These are phyloP conservation scores for Oreocharis arfaki DNA, from an alignment of 2,113 vertebrate species.

Conservation along the genomic window DNA sequence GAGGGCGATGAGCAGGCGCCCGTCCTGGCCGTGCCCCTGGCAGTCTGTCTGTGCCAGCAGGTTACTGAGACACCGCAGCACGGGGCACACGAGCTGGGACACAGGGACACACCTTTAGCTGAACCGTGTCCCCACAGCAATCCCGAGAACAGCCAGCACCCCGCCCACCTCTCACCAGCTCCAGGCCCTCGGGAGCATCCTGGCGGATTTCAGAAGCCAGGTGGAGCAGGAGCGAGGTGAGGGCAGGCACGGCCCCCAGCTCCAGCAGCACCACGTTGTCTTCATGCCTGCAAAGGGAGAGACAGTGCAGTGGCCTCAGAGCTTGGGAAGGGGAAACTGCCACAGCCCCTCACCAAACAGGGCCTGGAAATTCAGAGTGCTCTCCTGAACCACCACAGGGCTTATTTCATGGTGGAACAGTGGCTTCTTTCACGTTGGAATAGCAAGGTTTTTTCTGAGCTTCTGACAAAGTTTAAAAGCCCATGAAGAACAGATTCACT, in stretches of 20 bases:
- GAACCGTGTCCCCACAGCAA: accelerated
- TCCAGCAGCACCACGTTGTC: slow-evolving; percentile 68
- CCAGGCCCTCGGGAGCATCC: slow-evolving; percentile 70
- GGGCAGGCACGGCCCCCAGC: slow-evolving; percentile 70
- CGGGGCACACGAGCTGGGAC: slow-evolving; percentile 83
- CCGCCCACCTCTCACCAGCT: slow-evolving; percentile 76
- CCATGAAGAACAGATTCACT: not conserved
- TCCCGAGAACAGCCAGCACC: not conserved
- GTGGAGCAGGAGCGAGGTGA: slow-evolving; percentile 76
- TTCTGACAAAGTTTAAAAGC: not conserved
- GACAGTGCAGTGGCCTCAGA: accelerated
- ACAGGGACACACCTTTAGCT: not conserved
- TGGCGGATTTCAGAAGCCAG: slow-evolving; percentile 74
- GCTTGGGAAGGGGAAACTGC: not conserved
- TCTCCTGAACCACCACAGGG: not conserved
- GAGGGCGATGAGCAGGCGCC: slow-evolving; percentile 75
- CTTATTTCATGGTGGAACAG: not conserved
- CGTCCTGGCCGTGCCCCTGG: slow-evolving; percentile 54
- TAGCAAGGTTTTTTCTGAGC: not conserved
- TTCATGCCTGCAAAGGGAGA: slow-evolving; percentile 61
- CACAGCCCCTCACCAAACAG: not conserved
- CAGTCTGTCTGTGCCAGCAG: slow-evolving; percentile 67
- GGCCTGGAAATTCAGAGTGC: not conserved
- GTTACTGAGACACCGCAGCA: slow-evolving; percentile 89
- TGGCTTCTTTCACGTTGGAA: not conserved